Conservation (phyloP, 2,888 invertebrate species). For the Frankliniella intonsa region DNA sequence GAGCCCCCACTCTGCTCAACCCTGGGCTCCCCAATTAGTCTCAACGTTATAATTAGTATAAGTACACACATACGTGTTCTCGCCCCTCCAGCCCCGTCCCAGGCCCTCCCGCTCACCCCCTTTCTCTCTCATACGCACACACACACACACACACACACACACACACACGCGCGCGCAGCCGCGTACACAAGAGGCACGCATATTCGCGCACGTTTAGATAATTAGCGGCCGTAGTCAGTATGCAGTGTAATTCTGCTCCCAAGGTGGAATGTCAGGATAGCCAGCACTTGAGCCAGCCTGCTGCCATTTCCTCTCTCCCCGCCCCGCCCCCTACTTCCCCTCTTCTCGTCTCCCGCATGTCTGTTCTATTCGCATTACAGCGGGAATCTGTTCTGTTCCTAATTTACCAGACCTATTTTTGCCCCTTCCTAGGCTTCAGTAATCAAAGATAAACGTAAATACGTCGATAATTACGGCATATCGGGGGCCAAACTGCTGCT, state of each 20-base stretch:
- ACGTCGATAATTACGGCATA: neutral
- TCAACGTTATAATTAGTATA: constrained; percentile 27
- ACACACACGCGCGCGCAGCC: neutral
- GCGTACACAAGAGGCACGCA: neutral
- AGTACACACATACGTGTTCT: constrained; percentile 17
- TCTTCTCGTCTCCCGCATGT: neutral
- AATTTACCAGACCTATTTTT: too few species aligned
- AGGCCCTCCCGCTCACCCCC: neutral
- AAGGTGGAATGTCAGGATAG: neutral
- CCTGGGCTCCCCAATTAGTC: constrained; percentile 20
- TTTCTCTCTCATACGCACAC: neutral
- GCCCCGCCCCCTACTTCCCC: neutral
- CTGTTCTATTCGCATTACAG: too few species aligned
- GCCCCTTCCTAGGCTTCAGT: too few species aligned
- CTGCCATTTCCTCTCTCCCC: neutral
- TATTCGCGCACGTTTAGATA: constrained; percentile 13
- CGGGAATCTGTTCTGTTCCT: neutral
- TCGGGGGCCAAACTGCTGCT: neutral
- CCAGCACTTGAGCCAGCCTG: neutral
- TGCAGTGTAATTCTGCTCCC: neutral
- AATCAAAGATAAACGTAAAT: neutral
- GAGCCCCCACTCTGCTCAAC: neutral
- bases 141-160: neutral
- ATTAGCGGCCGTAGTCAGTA: constrained; percentile 11
- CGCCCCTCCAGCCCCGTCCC: neutral